phyloP scores from a whole-genome alignment of 2,888 invertebrate species.

The Tupiocoris notatus region DNA sequence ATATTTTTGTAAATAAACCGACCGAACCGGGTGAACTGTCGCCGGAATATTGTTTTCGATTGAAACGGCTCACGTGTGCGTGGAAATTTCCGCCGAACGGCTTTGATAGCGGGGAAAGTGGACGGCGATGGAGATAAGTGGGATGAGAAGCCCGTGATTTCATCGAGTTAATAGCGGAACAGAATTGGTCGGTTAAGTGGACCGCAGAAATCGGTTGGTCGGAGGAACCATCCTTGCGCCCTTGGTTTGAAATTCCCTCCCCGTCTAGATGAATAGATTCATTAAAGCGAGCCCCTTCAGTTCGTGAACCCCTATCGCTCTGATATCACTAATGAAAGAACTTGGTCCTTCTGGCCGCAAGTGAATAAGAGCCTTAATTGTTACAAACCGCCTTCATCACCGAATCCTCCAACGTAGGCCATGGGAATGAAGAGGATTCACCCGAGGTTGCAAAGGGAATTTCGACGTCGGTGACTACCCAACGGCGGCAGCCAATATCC shows the following conservation, averaged over 20 bases:
- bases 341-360: slow-evolving; percentile 21
- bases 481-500: background rate
- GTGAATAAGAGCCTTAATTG: slow-evolving; percentile 36
- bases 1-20: too few relatives aligned
- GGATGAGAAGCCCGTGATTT: slow-evolving; percentile 6
- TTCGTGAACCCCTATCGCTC: background rate
- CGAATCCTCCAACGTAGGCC: background rate
- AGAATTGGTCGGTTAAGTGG: slow-evolving; percentile 30
- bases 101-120: background rate
- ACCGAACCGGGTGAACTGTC: too few relatives aligned
- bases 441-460: background rate
- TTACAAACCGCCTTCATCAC: slow-evolving; percentile 1
- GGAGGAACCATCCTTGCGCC: slow-evolving; percentile 6
- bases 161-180: slow-evolving; percentile 20
- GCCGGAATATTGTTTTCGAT: too few relatives aligned
- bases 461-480: background rate
- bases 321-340: slow-evolving; percentile 33
- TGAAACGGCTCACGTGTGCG: too few relatives aligned
- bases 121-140: background rate
- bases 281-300: slow-evolving; percentile 24
- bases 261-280: slow-evolving; percentile 21
- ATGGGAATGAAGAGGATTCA: background rate
- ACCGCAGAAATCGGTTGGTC: slow-evolving; percentile 10
- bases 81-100: background rate
- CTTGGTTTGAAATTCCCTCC: background rate